phyloP scores from a whole-genome alignment of 2,113 vertebrate genomes.

The Corythornis madagascariensis region DNA sequence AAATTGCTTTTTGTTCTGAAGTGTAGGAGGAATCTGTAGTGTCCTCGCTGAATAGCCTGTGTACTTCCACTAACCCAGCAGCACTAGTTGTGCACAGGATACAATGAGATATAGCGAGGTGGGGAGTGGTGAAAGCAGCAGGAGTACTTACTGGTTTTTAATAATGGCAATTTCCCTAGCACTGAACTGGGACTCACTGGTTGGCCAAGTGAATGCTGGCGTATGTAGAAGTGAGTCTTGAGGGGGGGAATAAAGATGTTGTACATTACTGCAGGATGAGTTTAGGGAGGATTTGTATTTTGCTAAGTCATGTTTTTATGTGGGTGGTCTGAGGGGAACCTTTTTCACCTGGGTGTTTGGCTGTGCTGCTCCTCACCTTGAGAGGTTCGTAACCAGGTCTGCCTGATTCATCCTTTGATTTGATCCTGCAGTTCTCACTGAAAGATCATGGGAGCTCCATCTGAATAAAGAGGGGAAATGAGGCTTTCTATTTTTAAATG shows the following conservation, averaged over 20 bases:
- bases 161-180: not conserved
- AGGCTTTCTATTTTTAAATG: constrained; percentile 47
- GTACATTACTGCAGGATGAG: not conserved
- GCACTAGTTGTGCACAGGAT: not conserved
- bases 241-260: not conserved
- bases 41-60: not conserved
- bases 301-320: rapidly evolving
- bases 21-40: rapidly evolving
- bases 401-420: not conserved
- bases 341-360: not conserved
- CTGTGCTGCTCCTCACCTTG: not conserved
- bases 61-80: not conserved
- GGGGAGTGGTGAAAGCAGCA: not conserved
- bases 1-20: not conserved
- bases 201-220: not conserved
- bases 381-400: not conserved
- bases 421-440: not conserved
- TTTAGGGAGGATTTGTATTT: not conserved
- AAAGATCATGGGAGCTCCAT: not conserved
- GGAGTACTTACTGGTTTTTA: not conserved
- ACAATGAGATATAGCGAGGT: not conserved
- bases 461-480: constrained; percentile 23
- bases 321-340: not conserved
- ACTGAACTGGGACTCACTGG: rapidly evolving
- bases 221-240: not conserved